These are phyloP conservation scores for Hestina assimilis DNA, from an alignment of 1,140 invertebrate species.

Conservation along the genomic window DNA sequence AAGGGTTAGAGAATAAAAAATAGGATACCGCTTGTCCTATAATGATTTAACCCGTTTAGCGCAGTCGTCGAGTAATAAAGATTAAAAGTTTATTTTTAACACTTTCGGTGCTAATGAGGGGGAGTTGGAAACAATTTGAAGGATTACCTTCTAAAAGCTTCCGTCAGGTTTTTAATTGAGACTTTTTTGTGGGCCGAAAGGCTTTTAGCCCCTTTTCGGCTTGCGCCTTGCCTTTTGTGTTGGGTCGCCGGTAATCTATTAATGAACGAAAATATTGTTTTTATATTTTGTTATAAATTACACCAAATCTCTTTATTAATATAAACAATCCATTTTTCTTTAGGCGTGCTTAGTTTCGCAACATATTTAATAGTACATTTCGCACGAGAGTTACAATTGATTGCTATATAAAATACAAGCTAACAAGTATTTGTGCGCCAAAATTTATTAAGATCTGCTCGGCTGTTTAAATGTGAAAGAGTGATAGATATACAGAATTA, in stretches of 20 bases:
- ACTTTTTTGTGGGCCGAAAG: slow-evolving; percentile 71
- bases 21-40: slow-evolving; percentile 62
- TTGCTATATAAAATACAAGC: too few species aligned
- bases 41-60: slow-evolving; percentile 77
- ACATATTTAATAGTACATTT: too few species aligned
- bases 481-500: too few species aligned
- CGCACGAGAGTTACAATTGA: too few species aligned
- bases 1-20: slow-evolving; percentile 71
- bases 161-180: slow-evolving; percentile 77
- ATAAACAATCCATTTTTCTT: not conserved
- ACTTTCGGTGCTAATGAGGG: slow-evolving; percentile 76
- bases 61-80: slow-evolving; percentile 74
- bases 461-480: too few species aligned
- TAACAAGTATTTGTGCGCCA: too few species aligned
- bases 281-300: slow-evolving; percentile 26
- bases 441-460: too few species aligned
- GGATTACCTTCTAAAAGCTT: slow-evolving; percentile 78
- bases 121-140: slow-evolving; percentile 77
- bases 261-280: slow-evolving; percentile 68
- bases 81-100: slow-evolving; percentile 79
- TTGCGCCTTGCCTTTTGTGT: slow-evolving; percentile 61
- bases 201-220: slow-evolving; percentile 72
- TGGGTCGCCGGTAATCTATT: slow-evolving; percentile 65
- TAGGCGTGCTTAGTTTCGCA: too few species aligned
- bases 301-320: not conserved